These are phyloP conservation scores for Tuta absoluta DNA, from an alignment of 2,888 invertebrate genomes.

Conservation along the genomic window DNA sequence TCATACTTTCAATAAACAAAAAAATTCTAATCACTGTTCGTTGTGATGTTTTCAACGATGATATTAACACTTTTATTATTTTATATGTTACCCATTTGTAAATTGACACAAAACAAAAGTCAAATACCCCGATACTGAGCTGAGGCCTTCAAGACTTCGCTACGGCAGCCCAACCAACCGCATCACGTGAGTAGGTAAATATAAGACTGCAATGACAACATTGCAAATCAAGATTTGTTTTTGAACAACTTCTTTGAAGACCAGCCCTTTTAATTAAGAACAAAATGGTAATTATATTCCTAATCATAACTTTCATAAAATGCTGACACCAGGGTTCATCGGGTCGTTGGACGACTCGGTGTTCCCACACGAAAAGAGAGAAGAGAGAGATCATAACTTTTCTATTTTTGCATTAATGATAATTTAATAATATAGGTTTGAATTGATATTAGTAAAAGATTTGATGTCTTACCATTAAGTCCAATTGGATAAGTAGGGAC, in stretches of 20 bases:
- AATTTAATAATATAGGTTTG: too few species aligned
- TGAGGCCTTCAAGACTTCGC: conserved; percentile 55
- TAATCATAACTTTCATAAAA: too few species aligned
- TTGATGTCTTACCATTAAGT: too few species aligned
- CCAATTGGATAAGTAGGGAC: too few species aligned
- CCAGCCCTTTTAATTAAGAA: not conserved
- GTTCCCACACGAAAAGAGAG: too few species aligned
- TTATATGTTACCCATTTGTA: conserved; percentile 82
- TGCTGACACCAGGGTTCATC: too few species aligned
- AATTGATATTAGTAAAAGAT: too few species aligned
- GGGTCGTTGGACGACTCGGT: too few species aligned
- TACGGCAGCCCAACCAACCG: conserved; percentile 47
- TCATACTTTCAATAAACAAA: conserved; percentile 33
- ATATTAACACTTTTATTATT: conserved; percentile 82
- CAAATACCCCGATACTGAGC: conserved; percentile 69
- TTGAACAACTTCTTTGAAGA: not conserved
- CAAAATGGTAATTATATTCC: not conserved
- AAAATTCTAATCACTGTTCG: conserved; percentile 40
- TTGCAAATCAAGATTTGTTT: not conserved
- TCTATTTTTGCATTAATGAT: not conserved
- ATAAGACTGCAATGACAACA: conserved; percentile 12
- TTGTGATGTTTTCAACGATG: conserved; percentile 71
- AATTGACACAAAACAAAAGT: conserved; percentile 82
- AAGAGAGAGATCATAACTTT: too few species aligned
- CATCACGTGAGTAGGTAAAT: conserved; percentile 73